A percentile compares a stretch with the other conserved stretches of the same genome.
Evolutionary conservation across 1,140 invertebrate species (phyloP).

Genomic region (Coptotermes formosanus): DNA sequence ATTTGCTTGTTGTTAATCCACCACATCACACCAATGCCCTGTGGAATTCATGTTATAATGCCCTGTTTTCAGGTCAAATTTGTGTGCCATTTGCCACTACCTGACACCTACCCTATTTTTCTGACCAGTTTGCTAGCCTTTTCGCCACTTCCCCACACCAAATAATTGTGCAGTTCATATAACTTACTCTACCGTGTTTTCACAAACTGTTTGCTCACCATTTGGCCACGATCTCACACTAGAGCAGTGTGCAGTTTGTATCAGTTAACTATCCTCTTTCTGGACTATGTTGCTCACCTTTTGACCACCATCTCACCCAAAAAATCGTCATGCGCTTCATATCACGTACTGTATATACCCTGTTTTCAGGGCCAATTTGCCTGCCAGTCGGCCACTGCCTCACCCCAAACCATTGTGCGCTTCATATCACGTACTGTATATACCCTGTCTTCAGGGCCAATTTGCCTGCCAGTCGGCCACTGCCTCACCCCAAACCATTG

Average conservation of each 20-base stretch:
- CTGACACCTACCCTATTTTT: no score
- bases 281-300: constrained; percentile 26
- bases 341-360: not conserved
- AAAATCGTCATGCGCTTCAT: no score
- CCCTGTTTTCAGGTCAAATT: no score
- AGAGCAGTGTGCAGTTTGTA: no score
- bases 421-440: no score
- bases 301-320: not conserved
- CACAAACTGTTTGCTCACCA: constrained; percentile 23
- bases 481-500: not conserved
- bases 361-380: constrained; percentile 25
- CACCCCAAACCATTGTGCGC: not conserved
- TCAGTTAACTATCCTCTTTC: not conserved
- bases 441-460: constrained; percentile 10
- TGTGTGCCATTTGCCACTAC: no score
- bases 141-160: no score
- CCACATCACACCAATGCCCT: no score
- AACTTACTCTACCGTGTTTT: not conserved
- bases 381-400: constrained; percentile 18
- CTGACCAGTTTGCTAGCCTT: no score
- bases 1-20: no score
- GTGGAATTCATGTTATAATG: no score
- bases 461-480: constrained; percentile 27
- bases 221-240: constrained; percentile 15
- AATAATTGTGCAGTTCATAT: no score